Base-by-base conservation (phyloP, 2,113 vertebrate genomes). In the Sturnira hondurensis region DNA sequence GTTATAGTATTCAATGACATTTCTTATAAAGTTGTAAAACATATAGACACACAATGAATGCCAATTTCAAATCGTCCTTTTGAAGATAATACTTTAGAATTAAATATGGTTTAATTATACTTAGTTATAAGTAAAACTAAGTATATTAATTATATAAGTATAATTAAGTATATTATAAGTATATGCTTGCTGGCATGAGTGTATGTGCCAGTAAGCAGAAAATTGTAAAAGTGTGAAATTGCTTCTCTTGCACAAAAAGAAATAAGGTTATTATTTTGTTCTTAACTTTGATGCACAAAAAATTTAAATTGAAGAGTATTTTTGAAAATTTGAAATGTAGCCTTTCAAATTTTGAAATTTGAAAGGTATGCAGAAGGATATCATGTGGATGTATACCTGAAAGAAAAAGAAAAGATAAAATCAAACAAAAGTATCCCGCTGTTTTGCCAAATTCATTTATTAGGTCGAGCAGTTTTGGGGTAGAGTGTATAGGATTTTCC, bases 311-410 rank as follows among this genome's bases (percentile, higher is more conserved):
- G 73, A 94, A 76, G 20, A 74, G 65, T 63, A 67, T 38, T 87
- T 94, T 70, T 70, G 8, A 83, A 89, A 91, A 50, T 65, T 45
- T 76, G 86, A 89, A 90, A 52, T 31, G 45, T 33, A 71, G 81
- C 61, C n/a, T n/a, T n/a, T n/a, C n/a, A n/a, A n/a, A n/a, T 87
- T 94, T 70, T 70, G 8, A 83, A 89, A 91, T 65, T 45, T 76
- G 86, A 89, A 90, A 52, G 26, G 45, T 33, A 71, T 77, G 52
- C 45, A 54, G 26, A 16, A 89, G 0, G 4, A 41, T 73, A 14
- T 71, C 33, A 63, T 36, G 73, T 7, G 93, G 76, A 65, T 86
- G 36, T 50, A 54, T 73, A 43, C 68, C 92, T 94, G 87, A 87
- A n/a, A 61, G 50, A 86, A 82, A 17, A 65, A 8, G 22, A 67